A percentile compares a stretch with the other conserved stretches of the same genome.
phyloP scores from a whole-genome alignment of 2,797 vertebrate species.

The Rhynchonycteris naso region DNA sequence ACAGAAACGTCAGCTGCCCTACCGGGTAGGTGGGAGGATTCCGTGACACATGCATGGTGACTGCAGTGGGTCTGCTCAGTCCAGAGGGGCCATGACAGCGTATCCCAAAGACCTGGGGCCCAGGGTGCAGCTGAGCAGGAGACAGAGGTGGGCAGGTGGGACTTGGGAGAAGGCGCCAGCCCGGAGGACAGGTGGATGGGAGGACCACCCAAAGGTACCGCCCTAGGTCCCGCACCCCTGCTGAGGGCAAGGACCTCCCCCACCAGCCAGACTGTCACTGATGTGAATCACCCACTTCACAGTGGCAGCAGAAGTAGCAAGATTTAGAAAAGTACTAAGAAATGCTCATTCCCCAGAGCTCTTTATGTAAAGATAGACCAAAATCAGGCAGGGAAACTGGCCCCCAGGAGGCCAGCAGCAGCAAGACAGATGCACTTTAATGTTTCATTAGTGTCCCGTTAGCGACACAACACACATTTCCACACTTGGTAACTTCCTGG shows the following conservation, averaged over 20 bases:
- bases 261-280: not conserved
- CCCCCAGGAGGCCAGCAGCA: slow-evolving; percentile 15
- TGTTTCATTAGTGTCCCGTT: slow-evolving; percentile 70
- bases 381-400: not conserved
- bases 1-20: not conserved
- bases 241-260: not conserved
- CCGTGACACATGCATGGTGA: not conserved
- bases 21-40: not conserved
- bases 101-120: not conserved
- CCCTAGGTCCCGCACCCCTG: not conserved
- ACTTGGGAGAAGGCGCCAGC: not conserved
- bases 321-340: slow-evolving; percentile 31
- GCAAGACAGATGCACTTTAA: slow-evolving; percentile 31
- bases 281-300: not conserved
- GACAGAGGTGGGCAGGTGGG: not conserved
- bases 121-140: not conserved
- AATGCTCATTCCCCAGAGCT: slow-evolving; percentile 37
- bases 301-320: slow-evolving; percentile 27
- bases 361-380: not conserved
- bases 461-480: slow-evolving; percentile 64
- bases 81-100: not conserved
- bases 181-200: not conserved
- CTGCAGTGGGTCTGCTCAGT: not conserved
- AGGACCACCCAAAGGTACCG: no score
- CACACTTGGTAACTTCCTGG: slow-evolving; percentile 65